phyloP scores from a whole-genome alignment of 2,113 vertebrate species.

The Zosterops borbonicus region DNA sequence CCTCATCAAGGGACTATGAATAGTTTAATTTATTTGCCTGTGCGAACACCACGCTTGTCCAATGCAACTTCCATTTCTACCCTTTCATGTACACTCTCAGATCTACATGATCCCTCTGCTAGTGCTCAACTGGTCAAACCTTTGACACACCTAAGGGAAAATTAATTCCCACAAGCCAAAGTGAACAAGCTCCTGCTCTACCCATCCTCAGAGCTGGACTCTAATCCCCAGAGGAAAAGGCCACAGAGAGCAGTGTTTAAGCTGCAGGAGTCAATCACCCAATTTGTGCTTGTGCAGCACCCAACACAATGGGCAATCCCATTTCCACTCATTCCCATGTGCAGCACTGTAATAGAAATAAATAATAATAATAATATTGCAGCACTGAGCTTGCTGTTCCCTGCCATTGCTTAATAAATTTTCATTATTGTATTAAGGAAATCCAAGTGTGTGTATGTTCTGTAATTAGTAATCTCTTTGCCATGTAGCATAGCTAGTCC shows the following conservation, averaged over 20 bases:
- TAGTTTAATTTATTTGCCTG: neutral
- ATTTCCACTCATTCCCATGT: neutral
- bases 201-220: neutral
- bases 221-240: neutral
- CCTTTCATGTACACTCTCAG: neutral
- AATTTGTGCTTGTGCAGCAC: neutral
- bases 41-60: neutral
- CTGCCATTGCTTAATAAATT: slow-evolving; percentile 10
- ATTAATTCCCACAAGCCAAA: neutral
- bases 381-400: neutral
- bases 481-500: neutral
- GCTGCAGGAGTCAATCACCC: neutral
- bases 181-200: neutral
- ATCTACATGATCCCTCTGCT: neutral
- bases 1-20: neutral
- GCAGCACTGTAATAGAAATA: slow-evolving; percentile 24
- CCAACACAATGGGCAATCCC: neutral
- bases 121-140: neutral
- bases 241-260: neutral
- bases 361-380: slow-evolving; percentile 21
- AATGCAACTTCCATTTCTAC: neutral
- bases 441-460: neutral
- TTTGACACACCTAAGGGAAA: neutral
- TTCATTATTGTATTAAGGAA: slow-evolving; percentile 31
- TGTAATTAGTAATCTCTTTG: slow-evolving; percentile 29